Evolutionary conservation across 2,113 vertebrate species (phyloP).

Genomic region (Cryptomyrus ogoouensis): DNA sequence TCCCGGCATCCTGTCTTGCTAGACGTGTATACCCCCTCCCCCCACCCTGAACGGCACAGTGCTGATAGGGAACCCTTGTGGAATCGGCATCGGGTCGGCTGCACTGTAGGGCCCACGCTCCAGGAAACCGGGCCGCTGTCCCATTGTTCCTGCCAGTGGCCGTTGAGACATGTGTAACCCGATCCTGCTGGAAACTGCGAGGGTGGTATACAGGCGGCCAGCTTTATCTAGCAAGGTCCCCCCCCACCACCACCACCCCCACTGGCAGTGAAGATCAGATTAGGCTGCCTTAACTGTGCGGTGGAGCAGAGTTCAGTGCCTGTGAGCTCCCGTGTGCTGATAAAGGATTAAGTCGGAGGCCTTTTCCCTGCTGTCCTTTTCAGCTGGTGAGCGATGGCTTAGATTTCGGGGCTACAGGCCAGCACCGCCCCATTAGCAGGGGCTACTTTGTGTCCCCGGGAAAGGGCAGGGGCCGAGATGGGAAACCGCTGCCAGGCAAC

Average conservation of each 20-base stretch:
- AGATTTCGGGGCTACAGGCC: neutral
- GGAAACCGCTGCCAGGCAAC: neutral
- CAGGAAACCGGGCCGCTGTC: neutral
- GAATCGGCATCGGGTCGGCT: neutral
- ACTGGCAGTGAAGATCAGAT: constrained; percentile 5
- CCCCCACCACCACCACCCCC: neutral
- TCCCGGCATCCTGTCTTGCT: neutral
- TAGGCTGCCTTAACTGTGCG: constrained; percentile 10
- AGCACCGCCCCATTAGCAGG: neutral
- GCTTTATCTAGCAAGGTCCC: neutral
- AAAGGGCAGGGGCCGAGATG: neutral
- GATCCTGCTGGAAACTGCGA: neutral
- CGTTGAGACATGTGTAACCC: neutral
- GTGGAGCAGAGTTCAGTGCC: constrained; percentile 10
- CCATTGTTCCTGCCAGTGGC: neutral
- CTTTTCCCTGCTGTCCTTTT: constrained; percentile 2
- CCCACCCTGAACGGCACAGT: neutral
- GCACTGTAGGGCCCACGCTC: neutral
- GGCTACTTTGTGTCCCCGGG: neutral
- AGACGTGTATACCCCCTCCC: neutral
- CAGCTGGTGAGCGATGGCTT: neutral
- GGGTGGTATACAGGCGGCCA: neutral
- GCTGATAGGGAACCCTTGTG: neutral
- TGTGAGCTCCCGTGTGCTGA: constrained; percentile 5
- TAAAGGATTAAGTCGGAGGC: constrained; percentile 6